Evolutionary conservation across 1,140 invertebrate species (phyloP).

Genomic region (Hylaeus volcanicus): DNA sequence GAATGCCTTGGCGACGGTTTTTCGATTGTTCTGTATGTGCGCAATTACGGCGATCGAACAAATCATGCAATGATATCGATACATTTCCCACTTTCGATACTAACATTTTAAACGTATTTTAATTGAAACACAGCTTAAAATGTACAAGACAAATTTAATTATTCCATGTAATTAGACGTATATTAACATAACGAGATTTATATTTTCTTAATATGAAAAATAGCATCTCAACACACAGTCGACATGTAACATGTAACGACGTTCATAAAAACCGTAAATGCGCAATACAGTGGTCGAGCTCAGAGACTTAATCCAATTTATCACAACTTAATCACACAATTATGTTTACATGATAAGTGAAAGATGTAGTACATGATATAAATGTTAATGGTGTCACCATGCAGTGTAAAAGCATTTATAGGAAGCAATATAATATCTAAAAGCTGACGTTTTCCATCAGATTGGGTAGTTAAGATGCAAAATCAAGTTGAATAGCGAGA

Average conservation of each 20-base stretch:
- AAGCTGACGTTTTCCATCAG: slow-evolving; percentile 51
- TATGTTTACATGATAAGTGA: not conserved
- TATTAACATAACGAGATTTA: not conserved
- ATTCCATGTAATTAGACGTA: not conserved
- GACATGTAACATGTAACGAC: not conserved
- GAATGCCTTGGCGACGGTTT: slow-evolving; percentile 60
- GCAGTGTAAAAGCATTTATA: slow-evolving; percentile 35
- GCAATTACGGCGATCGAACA: slow-evolving; percentile 26
- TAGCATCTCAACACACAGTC: too few relatives aligned
- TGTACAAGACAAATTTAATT: not conserved
- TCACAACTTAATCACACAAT: slow-evolving; percentile 1
- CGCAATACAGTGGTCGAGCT: slow-evolving; percentile 18
- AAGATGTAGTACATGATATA: slow-evolving; percentile 3
- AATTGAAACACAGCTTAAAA: not conserved
- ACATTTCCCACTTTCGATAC: not conserved
- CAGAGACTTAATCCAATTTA: slow-evolving; percentile 30
- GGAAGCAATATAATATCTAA: slow-evolving; percentile 29
- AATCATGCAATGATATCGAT: not conserved
- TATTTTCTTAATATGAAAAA: not conserved
- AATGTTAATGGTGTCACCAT: slow-evolving; percentile 37
- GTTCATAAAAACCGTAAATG: not conserved
- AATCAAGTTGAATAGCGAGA: slow-evolving; percentile 15
- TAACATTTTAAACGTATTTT: not conserved
- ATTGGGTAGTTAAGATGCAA: slow-evolving; percentile 28
- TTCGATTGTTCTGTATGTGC: slow-evolving; percentile 47